phyloP scores from a whole-genome alignment of 2,888 invertebrate species.

The Pammene aurita region DNA sequence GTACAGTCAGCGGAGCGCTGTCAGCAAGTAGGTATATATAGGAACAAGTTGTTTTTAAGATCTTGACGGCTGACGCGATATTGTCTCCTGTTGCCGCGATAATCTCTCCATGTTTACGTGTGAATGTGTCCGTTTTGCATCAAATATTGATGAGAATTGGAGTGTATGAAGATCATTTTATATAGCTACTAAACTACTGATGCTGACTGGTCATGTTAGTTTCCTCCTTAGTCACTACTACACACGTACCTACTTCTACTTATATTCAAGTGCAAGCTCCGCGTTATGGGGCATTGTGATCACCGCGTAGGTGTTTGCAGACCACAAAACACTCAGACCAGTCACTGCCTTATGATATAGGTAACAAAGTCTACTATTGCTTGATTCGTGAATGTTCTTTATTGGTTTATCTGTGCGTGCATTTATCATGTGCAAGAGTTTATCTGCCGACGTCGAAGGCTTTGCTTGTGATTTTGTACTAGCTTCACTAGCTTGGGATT shows the following conservation, averaged over 20 bases:
- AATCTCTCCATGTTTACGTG: too few relatives aligned
- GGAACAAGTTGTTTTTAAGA: too few relatives aligned
- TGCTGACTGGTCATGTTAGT: too few relatives aligned
- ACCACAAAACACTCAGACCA: neutral
- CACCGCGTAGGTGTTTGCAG: constrained; percentile 23
- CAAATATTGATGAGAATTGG: too few relatives aligned
- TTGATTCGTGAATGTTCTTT: neutral
- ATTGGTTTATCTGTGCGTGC: neutral
- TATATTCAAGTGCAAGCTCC: neutral
- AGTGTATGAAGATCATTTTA: too few relatives aligned
- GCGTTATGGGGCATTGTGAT: constrained; percentile 23
- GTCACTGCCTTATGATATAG: neutral
- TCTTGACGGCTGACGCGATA: too few relatives aligned
- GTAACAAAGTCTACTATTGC: neutral
- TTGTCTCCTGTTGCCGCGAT: too few relatives aligned
- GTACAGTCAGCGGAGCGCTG: too few relatives aligned
- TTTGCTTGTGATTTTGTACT: neutral
- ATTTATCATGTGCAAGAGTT: constrained; percentile 19
- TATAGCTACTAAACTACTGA: too few relatives aligned
- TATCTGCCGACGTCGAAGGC: constrained; percentile 7
- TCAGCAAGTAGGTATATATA: too few relatives aligned
- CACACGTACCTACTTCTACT: neutral
- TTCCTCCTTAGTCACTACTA: neutral
- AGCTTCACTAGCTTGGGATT: constrained; percentile 4
- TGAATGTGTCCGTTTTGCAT: too few relatives aligned